Evolutionary conservation across 37 sponge, comb jelly and placozoan species (phyloP).

Genomic region (Petrosia ficiformis): DNA sequence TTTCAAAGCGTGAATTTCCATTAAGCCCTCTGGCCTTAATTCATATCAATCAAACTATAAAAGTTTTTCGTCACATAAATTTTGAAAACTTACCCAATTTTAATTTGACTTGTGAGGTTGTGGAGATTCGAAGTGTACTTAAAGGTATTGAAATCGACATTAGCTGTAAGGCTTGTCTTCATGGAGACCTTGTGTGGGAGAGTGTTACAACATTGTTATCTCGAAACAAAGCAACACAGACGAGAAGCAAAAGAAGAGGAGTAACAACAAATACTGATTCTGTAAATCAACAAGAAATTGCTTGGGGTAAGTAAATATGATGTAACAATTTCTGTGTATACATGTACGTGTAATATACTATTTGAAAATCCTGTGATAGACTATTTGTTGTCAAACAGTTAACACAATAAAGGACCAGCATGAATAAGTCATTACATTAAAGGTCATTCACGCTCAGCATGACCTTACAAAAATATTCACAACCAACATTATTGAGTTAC

Average conservation of each 20-base stretch:
- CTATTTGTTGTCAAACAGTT: too few species aligned
- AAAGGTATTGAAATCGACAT: slow-evolving; percentile 35
- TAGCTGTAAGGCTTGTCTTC: not conserved
- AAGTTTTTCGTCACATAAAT: not conserved
- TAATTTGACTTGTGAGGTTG: not conserved
- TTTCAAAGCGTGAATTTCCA: slow-evolving; percentile 16
- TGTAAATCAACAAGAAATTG: too few species aligned
- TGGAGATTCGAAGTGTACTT: not conserved
- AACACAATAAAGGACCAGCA: too few species aligned
- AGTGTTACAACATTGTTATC: slow-evolving; percentile 27
- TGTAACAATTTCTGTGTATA: too few species aligned
- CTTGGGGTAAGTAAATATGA: too few species aligned
- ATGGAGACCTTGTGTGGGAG: slow-evolving; percentile 19
- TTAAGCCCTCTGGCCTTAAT: slow-evolving; percentile 43
- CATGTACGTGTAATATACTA: too few species aligned
- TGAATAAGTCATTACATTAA: too few species aligned
- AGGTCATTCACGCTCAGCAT: too few species aligned
- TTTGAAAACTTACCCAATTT: not conserved
- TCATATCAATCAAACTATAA: slow-evolving; percentile 19
- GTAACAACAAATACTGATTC: too few species aligned
- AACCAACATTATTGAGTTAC: too few species aligned
- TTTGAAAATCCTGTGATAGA: too few species aligned
- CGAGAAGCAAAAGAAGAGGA: not conserved
- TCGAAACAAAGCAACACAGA: slow-evolving; percentile 13
- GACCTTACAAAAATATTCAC: too few species aligned